Conservation (phyloP, 2,888 invertebrate genomes). For the Drosophila villosipedis region DNA sequence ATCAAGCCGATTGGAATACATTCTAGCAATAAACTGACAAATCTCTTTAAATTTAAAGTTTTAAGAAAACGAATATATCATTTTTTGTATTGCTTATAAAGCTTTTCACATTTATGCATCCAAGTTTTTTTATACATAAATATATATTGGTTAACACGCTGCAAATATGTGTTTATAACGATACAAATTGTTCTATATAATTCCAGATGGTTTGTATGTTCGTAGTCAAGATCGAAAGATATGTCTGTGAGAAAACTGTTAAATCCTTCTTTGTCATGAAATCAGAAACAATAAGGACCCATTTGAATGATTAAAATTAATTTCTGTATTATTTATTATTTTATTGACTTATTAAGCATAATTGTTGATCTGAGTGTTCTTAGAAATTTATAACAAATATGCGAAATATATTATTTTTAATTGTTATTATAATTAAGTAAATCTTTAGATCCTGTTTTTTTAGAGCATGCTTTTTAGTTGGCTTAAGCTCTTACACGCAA, state of each 20-base stretch:
- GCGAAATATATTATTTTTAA: neutral
- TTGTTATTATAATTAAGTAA: neutral
- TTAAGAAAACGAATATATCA: neutral
- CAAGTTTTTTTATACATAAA: neutral
- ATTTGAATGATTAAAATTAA: neutral
- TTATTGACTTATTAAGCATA: neutral
- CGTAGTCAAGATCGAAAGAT: neutral
- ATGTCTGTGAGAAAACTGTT: too few relatives aligned
- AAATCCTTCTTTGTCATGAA: neutral
- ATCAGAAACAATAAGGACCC: neutral
- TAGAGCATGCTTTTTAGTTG: neutral
- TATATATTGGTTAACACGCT: neutral
- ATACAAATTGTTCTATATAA: neutral
- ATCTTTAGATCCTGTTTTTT: neutral
- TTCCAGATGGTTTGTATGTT: neutral
- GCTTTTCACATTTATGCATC: neutral
- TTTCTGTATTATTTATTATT: neutral
- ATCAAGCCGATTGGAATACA: neutral
- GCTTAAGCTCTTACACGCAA: neutral
- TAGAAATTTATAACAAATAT: neutral
- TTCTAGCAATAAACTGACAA: neutral
- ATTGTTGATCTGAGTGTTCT: neutral
- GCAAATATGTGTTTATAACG: neutral
- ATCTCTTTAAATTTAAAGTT: neutral
- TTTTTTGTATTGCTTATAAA: neutral